These are phyloP conservation scores for Drosophila neoperkinsi DNA, from an alignment of 2,888 invertebrate genomes.

Conservation along the genomic window DNA sequence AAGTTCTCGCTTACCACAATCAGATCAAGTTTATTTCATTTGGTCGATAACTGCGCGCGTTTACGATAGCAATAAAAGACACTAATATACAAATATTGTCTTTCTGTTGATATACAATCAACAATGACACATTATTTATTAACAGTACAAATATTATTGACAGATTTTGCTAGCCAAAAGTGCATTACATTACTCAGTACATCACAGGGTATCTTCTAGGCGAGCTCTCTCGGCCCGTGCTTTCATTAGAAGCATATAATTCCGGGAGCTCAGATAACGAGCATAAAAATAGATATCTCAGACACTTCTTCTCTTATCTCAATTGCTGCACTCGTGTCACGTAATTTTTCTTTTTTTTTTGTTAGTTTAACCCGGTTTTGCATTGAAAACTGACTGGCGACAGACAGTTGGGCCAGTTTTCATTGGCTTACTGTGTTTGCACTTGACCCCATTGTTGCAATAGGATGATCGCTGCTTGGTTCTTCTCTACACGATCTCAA, in stretches of 20 bases:
- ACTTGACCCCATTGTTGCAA: constrained; percentile 46
- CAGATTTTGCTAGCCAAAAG: too few relatives aligned
- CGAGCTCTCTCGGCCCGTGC: neutral
- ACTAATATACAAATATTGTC: neutral
- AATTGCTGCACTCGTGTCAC: neutral
- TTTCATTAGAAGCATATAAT: neutral
- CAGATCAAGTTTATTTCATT: too few relatives aligned
- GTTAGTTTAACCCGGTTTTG: constrained; percentile 32
- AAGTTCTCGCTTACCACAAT: neutral
- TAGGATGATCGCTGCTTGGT: constrained; percentile 8
- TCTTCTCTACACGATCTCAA: constrained; percentile 16
- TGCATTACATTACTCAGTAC: too few relatives aligned
- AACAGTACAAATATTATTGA: neutral
- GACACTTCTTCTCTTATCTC: constrained; percentile 23
- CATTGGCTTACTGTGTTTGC: constrained; percentile 26
- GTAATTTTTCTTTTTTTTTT: constrained; percentile 1
- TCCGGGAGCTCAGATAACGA: constrained; percentile 4
- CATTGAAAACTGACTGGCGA: neutral
- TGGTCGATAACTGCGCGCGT: too few relatives aligned
- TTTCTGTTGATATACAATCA: neutral
- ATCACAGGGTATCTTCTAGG: neutral
- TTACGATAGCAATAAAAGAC: neutral
- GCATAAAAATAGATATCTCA: neutral
- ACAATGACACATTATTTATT: neutral
- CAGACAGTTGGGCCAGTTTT: constrained; percentile 1